Conservation (phyloP, 2,888 invertebrate genomes). For the Platycheirus rosarum region DNA sequence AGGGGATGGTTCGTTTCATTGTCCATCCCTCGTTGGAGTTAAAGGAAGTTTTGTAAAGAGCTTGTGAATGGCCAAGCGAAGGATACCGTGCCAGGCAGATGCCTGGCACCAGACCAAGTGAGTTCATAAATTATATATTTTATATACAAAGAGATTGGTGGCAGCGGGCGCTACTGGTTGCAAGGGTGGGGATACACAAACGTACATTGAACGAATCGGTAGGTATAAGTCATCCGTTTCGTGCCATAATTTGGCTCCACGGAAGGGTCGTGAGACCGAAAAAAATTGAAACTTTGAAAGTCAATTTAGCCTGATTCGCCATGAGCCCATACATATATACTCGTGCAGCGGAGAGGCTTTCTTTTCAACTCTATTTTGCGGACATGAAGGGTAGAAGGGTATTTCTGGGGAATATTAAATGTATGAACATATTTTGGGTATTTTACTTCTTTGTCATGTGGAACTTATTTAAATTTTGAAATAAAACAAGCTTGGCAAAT, state of each 20-base stretch:
- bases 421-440: no score
- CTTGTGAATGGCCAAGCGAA: conserved; percentile 75
- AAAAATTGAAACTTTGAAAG: conserved; percentile 72
- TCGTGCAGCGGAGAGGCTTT: neutral
- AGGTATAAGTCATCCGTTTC: conserved; percentile 64
- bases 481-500: no score
- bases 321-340: conserved; percentile 17
- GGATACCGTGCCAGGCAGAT: conserved; percentile 64
- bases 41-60: conserved; percentile 69
- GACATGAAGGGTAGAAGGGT: neutral
- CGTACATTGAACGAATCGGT: conserved; percentile 41
- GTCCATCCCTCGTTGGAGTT: conserved; percentile 76
- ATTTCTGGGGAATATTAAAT: no score
- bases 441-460: no score
- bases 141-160: conserved; percentile 53
- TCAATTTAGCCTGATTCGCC: conserved; percentile 73
- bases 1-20: conserved; percentile 69
- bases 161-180: neutral
- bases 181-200: conserved; percentile 2
- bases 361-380: conserved; percentile 7
- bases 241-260: conserved; percentile 67
- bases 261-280: conserved; percentile 60
- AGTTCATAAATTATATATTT: conserved; percentile 77
- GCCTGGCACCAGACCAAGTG: conserved; percentile 74
- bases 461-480: no score